Percentiles rank a stretch among this genome's conserved stretches.
phyloP scores from a whole-genome alignment of 2,797 vertebrate genomes.

The Apodemus agrarius region DNA sequence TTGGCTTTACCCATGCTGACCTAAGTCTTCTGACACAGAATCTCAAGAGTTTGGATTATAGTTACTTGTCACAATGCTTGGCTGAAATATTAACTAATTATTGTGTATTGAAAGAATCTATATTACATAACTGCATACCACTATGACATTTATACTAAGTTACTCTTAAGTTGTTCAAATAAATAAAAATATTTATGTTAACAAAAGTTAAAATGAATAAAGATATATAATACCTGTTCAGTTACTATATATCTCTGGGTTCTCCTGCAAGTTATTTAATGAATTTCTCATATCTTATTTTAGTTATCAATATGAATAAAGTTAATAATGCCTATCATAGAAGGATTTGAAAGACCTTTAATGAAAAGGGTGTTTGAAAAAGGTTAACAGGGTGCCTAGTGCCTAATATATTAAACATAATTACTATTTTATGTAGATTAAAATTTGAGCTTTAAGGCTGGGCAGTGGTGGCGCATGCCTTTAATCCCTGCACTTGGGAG shows the following conservation, averaged over 20 bases:
- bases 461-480: no score
- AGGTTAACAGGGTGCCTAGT: background rate
- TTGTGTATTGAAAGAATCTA: background rate
- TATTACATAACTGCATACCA: background rate
- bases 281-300: background rate
- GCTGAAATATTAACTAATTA: background rate
- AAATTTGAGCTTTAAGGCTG: background rate
- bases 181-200: background rate
- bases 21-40: background rate
- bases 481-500: no score
- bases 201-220: background rate
- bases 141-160: background rate
- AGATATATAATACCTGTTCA: background rate
- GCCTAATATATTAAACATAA: background rate
- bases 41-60: background rate
- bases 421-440: constrained; percentile 47
- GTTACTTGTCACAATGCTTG: no score
- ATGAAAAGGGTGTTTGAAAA: constrained; percentile 37
- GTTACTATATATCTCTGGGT: background rate
- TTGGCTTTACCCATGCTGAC: no score
- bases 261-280: background rate
- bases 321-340: background rate
- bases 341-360: background rate
- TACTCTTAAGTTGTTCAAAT: background rate
- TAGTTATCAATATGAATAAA: constrained; percentile 43